Conservation (phyloP, 2,113 vertebrate genomes). For the Odontophorus gujanensis region DNA sequence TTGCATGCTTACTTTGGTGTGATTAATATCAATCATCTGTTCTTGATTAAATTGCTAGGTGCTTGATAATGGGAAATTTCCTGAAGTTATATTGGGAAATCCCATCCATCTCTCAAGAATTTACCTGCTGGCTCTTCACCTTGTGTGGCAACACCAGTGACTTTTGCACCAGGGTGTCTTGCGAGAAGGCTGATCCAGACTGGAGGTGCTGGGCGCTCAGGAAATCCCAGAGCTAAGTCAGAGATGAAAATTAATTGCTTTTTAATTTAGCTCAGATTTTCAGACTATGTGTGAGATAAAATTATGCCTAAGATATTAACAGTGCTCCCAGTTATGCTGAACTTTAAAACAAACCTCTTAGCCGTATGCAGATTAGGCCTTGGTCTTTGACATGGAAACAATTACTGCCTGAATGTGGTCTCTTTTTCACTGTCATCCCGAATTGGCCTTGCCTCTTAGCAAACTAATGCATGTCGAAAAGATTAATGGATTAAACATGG, state of each 20-base stretch:
- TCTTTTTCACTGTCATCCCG: conserved; percentile 59
- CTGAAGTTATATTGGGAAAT: conserved; percentile 10
- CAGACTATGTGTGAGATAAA: neutral
- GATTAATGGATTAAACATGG: conserved; percentile 67
- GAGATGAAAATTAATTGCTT: neutral
- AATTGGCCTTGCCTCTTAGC: conserved; percentile 44
- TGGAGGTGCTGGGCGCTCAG: neutral
- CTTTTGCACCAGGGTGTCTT: neutral
- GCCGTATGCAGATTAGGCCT: neutral
- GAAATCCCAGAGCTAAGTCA: neutral
- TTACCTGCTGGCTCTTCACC: conserved; percentile 20
- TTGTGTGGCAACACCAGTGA: neutral
- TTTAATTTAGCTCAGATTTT: conserved; percentile 22
- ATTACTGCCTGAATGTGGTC: conserved; percentile 36
- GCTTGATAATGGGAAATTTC: conserved; percentile 45
- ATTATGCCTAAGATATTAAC: neutral
- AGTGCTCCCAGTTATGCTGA: neutral
- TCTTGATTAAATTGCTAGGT: conserved; percentile 12
- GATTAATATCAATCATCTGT: conserved; percentile 55
- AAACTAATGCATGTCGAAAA: conserved; percentile 53
- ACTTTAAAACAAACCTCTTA: neutral
- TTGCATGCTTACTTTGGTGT: neutral
- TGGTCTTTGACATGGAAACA: conserved; percentile 2
- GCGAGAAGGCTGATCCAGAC: accelerated
- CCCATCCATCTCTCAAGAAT: neutral